Evolutionary conservation across 2,113 vertebrate genomes (phyloP).

Genomic region (Myotis davidii): DNA sequence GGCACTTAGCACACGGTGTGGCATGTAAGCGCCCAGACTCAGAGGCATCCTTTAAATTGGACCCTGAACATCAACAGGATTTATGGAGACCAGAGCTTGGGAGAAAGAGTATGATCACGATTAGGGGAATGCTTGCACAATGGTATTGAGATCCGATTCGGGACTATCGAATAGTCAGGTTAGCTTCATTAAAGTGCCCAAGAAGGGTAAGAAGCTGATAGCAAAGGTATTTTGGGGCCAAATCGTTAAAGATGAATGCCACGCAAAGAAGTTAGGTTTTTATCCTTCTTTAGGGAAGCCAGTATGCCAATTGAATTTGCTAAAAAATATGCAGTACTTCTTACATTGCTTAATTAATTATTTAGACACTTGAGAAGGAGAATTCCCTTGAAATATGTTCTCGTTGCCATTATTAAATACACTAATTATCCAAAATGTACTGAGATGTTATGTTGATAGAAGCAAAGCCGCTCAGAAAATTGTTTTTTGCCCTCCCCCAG

Average conservation of each 20-base stretch:
- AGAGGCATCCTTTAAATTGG: neutral
- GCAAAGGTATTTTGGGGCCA: neutral
- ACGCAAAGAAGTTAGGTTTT: neutral
- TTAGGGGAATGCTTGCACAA: neutral
- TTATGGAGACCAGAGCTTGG: neutral
- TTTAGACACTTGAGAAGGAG: neutral
- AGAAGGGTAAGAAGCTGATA: neutral
- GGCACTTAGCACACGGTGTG: neutral
- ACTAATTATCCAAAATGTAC: neutral
- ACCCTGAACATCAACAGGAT: neutral
- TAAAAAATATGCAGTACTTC: neutral
- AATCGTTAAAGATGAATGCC: neutral
- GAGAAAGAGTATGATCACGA: neutral
- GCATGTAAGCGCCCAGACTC: neutral
- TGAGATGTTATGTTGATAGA: neutral
- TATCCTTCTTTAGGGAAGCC: neutral
- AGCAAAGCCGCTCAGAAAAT: slow-evolving; percentile 7
- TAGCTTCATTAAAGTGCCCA: neutral
- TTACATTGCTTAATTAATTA: slow-evolving; percentile 16
- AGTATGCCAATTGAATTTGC: neutral
- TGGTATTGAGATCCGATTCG: neutral
- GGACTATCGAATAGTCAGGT: neutral
- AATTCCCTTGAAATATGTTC: neutral
- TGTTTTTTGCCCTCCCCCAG: neutral
- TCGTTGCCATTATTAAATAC: neutral